Percentiles rank a stretch among this genome's conserved stretches.
Evolutionary conservation across 2,797 vertebrate species (phyloP).

Genomic region (Capromys pilorides): DNA sequence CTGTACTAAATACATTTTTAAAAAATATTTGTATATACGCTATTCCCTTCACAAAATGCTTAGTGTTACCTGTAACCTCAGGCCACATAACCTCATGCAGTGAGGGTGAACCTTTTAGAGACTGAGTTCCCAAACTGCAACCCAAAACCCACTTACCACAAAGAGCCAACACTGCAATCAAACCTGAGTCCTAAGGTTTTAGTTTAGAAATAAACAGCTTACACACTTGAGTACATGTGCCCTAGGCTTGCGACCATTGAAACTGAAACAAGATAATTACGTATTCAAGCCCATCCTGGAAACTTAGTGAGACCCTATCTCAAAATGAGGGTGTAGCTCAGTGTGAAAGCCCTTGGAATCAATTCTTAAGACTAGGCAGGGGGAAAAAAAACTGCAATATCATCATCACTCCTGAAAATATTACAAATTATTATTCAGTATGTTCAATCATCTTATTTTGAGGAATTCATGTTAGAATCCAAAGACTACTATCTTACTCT

Average conservation of each 20-base stretch:
- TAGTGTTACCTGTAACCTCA: neutral
- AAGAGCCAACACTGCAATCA: neutral
- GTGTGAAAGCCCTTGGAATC: neutral
- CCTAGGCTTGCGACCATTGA: neutral
- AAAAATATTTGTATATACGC: neutral
- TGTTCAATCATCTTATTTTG: neutral
- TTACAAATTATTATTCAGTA: slow-evolving; percentile 29
- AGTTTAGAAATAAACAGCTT: neutral
- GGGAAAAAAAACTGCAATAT: neutral
- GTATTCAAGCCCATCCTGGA: too few species aligned
- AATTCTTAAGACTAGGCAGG: neutral
- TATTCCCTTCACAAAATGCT: neutral
- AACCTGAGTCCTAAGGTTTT: neutral
- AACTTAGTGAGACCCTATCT: too few species aligned
- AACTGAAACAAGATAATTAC: too few species aligned
- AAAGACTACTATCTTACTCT: slow-evolving; percentile 34
- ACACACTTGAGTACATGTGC: neutral
- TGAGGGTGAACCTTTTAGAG: neutral
- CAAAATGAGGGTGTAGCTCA: neutral
- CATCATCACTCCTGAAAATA: slow-evolving; percentile 34
- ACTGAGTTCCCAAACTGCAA: neutral
- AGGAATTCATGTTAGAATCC: slow-evolving; percentile 47
- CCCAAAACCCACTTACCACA: neutral
- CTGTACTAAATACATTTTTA: too few species aligned
- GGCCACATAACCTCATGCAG: neutral